These are phyloP conservation scores for Sipha flava DNA, from an alignment of 1,140 invertebrate genomes.

Conservation along the genomic window DNA sequence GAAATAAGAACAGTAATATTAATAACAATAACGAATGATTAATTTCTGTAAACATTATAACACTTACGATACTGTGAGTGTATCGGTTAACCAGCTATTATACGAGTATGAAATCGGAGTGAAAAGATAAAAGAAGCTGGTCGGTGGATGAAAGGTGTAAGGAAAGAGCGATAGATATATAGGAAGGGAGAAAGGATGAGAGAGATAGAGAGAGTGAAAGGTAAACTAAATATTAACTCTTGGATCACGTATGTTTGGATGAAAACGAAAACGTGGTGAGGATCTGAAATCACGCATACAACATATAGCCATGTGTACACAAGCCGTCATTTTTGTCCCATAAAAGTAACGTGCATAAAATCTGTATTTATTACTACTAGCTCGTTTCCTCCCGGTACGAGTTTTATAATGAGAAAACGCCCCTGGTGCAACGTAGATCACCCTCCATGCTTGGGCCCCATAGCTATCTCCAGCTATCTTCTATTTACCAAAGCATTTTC, in stretches of 20 bases:
- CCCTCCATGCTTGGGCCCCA: too few relatives aligned
- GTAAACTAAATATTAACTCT: background rate
- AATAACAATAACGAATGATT: too few relatives aligned
- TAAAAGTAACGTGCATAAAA: conserved; percentile 5
- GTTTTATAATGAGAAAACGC: conserved; percentile 4
- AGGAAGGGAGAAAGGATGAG: too few relatives aligned
- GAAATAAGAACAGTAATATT: too few relatives aligned
- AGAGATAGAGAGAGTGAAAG: too few relatives aligned
- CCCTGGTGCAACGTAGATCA: background rate
- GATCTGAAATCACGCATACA: background rate
- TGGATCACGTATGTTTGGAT: background rate
- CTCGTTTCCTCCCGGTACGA: background rate
- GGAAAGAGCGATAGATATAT: too few relatives aligned
- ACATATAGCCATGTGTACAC: background rate
- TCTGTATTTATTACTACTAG: background rate
- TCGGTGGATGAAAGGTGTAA: too few relatives aligned
- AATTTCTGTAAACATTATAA: too few relatives aligned
- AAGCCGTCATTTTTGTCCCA: background rate
- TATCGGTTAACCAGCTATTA: too few relatives aligned
- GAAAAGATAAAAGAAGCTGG: too few relatives aligned
- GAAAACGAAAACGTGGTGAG: background rate
- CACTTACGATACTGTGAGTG: too few relatives aligned
- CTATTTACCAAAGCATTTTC: background rate
- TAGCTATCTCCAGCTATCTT: background rate
- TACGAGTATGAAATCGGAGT: too few relatives aligned